A percentile compares a stretch with the other conserved stretches of the same genome.
Evolutionary conservation across 2,888 invertebrate species (phyloP).

Genomic region (Cantharis rufa): DNA sequence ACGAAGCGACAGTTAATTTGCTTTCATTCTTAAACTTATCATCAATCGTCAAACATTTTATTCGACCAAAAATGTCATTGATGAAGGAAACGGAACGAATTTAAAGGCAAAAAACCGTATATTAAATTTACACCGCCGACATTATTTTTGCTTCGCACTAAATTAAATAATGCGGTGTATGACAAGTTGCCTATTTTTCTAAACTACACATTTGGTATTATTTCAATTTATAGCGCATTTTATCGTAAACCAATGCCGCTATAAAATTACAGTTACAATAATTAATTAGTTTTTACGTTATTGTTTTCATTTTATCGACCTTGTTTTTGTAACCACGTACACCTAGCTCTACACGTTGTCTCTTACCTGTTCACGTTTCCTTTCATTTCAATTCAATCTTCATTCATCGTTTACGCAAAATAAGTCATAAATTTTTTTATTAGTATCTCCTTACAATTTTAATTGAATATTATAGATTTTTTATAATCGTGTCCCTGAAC

Average conservation of each 20-base stretch:
- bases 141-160: background rate
- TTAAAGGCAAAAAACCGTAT: background rate
- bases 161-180: background rate
- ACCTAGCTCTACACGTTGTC: background rate
- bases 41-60: background rate
- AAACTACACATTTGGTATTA: background rate
- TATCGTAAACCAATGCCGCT: background rate
- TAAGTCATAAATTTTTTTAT: background rate
- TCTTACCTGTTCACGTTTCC: background rate
- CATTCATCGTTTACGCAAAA: background rate
- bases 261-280: background rate
- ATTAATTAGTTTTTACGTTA: background rate
- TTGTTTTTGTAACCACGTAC: background rate
- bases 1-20: constrained; percentile 10
- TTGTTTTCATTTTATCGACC: background rate
- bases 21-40: constrained; percentile 17
- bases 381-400: background rate
- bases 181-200: background rate
- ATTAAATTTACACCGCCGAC: background rate
- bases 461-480: background rate
- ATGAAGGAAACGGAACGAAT: background rate
- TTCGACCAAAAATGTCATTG: background rate
- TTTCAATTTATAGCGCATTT: background rate
- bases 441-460: background rate
- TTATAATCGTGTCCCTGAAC: background rate